phyloP scores from a whole-genome alignment of 2,113 vertebrate genomes.

The Etia nguti region DNA sequence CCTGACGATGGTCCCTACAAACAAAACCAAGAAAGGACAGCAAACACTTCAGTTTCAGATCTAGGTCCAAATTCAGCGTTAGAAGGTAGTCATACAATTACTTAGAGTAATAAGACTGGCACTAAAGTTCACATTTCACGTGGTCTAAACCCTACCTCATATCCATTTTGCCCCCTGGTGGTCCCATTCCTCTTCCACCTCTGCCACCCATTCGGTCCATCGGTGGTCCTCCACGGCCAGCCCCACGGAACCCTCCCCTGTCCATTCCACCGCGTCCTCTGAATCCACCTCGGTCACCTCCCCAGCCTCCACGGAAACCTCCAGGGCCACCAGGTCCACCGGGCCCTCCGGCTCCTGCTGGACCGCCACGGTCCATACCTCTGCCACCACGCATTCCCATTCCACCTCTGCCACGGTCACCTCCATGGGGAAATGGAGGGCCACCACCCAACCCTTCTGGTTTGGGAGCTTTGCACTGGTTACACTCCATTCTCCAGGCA shows the following conservation, averaged over 20 bases:
- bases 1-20: constrained; percentile 86
- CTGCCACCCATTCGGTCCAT: constrained; percentile 85
- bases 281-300: constrained; percentile 85
- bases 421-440: constrained; percentile 87
- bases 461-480: constrained; percentile 98
- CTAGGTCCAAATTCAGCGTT: background rate
- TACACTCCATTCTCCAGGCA: constrained; percentile 97
- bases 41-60: background rate
- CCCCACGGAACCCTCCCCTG: constrained; percentile 82
- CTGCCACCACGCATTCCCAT: constrained; percentile 88
- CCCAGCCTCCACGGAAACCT: constrained; percentile 89
- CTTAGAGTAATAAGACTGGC: background rate
- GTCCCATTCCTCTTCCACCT: constrained; percentile 83
- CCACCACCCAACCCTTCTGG: constrained; percentile 87
- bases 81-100: background rate
- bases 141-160: constrained; percentile 49
- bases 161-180: constrained; percentile 72
- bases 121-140: background rate
- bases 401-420: constrained; percentile 86
- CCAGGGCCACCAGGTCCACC: constrained; percentile 81
- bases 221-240: constrained; percentile 81
- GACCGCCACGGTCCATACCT: constrained; percentile 90
- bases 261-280: constrained; percentile 89
- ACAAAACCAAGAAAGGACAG: background rate
- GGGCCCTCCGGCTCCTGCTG: constrained; percentile 61